Percentiles rank a stretch among this genome's conserved stretches.
phyloP scores from a whole-genome alignment of 2,888 invertebrate species.

The Neelides folsomi region DNA sequence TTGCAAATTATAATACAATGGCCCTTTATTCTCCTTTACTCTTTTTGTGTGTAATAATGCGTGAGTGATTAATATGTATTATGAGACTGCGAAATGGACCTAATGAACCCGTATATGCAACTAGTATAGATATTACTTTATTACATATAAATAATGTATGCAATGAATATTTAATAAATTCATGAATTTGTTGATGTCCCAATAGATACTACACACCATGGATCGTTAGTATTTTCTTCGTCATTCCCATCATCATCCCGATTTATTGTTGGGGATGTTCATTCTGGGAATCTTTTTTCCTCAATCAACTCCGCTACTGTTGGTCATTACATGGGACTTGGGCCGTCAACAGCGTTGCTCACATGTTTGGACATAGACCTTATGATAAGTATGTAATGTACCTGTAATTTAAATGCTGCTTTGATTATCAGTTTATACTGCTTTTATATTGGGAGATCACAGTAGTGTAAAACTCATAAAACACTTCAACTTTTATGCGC shows the following conservation, averaged over 20 bases:
- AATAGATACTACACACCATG: constrained; percentile 25
- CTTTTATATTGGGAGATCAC: too few relatives aligned
- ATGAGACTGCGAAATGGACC: not conserved
- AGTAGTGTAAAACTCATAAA: too few relatives aligned
- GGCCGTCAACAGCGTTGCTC: constrained; percentile 88
- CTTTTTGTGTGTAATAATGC: too few relatives aligned
- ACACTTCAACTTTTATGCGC: too few relatives aligned
- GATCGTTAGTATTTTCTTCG: constrained; percentile 24
- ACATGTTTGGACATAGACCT: constrained; percentile 68
- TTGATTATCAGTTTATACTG: too few relatives aligned
- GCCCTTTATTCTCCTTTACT: too few relatives aligned
- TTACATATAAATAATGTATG: too few relatives aligned
- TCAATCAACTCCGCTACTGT: constrained; percentile 64
- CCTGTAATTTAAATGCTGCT: too few relatives aligned
- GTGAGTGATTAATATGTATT: not conserved
- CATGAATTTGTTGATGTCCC: not conserved
- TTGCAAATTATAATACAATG: too few relatives aligned
- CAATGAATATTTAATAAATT: not conserved
- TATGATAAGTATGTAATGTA: constrained; percentile 47
- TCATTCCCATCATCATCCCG: constrained; percentile 55
- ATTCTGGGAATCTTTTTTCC: constrained; percentile 61
- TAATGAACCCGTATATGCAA: too few relatives aligned
- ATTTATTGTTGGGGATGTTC: constrained; percentile 72
- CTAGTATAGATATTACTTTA: too few relatives aligned
- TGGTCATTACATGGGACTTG: constrained; percentile 80